These are phyloP conservation scores for Orthosia gothica DNA, from an alignment of 2,888 invertebrate species.

Conservation along the genomic window DNA sequence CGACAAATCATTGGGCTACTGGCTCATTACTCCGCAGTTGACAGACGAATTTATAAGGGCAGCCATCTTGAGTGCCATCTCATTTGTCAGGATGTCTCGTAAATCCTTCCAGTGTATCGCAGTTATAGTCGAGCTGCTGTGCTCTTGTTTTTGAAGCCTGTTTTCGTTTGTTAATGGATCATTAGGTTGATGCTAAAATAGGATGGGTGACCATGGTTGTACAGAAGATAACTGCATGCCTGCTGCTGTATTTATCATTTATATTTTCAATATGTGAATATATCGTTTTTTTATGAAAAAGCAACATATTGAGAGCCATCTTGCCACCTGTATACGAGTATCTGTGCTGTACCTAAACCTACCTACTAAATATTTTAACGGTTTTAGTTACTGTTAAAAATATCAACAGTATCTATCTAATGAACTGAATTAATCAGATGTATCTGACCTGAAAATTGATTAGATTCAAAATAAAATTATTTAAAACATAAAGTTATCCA, in stretches of 20 bases:
- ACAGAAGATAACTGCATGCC: not conserved
- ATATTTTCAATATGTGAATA: too few relatives aligned
- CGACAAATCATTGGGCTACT: slow-evolving; percentile 74
- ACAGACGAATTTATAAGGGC: slow-evolving; percentile 82
- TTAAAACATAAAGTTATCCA: slow-evolving; percentile 1
- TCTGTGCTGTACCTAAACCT: too few relatives aligned
- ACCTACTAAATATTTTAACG: too few relatives aligned
- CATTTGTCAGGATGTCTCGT: slow-evolving; percentile 74
- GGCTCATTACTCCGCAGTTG: slow-evolving; percentile 80
- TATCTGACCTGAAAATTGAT: slow-evolving; percentile 7
- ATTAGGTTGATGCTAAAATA: slow-evolving; percentile 54
- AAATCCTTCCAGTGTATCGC: slow-evolving; percentile 65
- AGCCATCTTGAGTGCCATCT: slow-evolving; percentile 65
- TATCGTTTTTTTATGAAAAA: not conserved
- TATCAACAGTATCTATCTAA: not conserved
- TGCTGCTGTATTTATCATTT: not conserved
- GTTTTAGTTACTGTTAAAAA: too few relatives aligned
- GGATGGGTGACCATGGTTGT: slow-evolving; percentile 1
- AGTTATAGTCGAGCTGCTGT: slow-evolving; percentile 34
- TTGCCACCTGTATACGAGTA: too few relatives aligned
- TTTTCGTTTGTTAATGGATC: slow-evolving; percentile 53
- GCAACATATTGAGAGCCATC: not conserved
- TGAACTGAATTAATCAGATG: not conserved
- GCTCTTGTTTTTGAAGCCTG: slow-evolving; percentile 41
- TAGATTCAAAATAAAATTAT: not conserved